Percentiles rank a stretch among this genome's conserved stretches.
Evolutionary conservation across 2,797 vertebrate species (phyloP).

Genomic region (Acipenser ruthenus): DNA sequence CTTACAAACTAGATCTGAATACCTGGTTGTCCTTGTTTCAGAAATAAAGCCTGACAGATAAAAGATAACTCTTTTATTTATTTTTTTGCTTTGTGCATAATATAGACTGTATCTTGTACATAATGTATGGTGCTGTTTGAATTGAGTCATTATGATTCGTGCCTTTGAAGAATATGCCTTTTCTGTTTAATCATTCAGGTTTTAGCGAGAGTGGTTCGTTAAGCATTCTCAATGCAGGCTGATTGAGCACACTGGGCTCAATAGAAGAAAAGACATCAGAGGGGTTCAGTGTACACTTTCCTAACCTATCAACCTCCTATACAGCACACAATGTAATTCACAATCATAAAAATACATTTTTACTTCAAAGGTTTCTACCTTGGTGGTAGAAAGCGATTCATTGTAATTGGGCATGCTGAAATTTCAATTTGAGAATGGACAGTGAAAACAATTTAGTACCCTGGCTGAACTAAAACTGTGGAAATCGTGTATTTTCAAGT

Average conservation of each 20-base stretch:
- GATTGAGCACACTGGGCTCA: constrained; percentile 72
- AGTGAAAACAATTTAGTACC: too few relatives aligned
- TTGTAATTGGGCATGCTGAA: too few relatives aligned
- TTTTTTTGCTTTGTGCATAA: too few relatives aligned
- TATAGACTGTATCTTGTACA: too few relatives aligned
- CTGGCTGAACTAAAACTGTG: too few relatives aligned
- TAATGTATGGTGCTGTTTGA: too few relatives aligned
- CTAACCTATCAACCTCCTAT: constrained; percentile 68
- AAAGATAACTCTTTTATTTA: too few relatives aligned
- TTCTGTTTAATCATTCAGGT: constrained; percentile 60
- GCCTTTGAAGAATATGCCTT: constrained; percentile 53
- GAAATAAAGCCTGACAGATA: too few relatives aligned
- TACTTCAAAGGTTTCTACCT: constrained; percentile 71
- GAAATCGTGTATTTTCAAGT: too few relatives aligned
- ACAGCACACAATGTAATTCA: constrained; percentile 53
- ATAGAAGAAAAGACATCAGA: constrained; percentile 68
- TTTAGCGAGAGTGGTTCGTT: constrained; percentile 67
- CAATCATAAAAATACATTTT: constrained; percentile 65
- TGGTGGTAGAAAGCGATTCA: constrained; percentile 16
- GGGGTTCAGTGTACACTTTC: constrained; percentile 63
- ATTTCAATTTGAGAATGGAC: too few relatives aligned
- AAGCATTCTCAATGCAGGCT: constrained; percentile 68
- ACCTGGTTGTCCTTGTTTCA: too few relatives aligned
- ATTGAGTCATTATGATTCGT: constrained; percentile 60
- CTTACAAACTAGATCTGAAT: too few relatives aligned